Evolutionary conservation across 2,113 vertebrate genomes (phyloP), one percentile per base, ranked within the genome.

Genomic region (Crotalus tigris): DNA sequence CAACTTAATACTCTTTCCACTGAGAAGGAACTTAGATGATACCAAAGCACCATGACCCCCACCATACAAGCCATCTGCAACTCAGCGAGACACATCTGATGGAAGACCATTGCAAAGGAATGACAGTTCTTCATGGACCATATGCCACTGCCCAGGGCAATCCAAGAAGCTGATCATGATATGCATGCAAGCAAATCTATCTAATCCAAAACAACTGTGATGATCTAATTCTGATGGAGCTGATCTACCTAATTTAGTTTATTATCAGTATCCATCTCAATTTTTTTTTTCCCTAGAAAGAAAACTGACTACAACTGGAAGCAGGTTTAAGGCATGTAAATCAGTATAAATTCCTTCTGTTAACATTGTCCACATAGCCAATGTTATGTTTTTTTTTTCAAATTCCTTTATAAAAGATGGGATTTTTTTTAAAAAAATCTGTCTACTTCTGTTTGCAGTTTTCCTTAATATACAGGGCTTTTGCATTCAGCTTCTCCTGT

Each of bases 1-100:
- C 94, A 95, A 86, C 69, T 96, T 94, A 75, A 91, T 69, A 7
- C 46, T 46, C 92, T 91, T 89, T 92, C 88, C n/a, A 58, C 88
- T 91, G 39, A 55, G 81, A 90, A 92, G 58, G 46, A 90, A 54
- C 19, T 58, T 58, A 92, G 61, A n/a, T 29, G 4, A 9, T 92
- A 54, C 53, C 93, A 85, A 93, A 57, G n/a, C 46, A 54, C n/a
- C 51, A 21, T 15, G 21, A 89, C n/a, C 44, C 49, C 75, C 58
- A 87, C n/a, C 12, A 24, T 26, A 61, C 44, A 93, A 24, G 21
- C 89, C 9, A 17, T 89, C 15, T 33, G 54, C 49, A 90, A 33
- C 29, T 44, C 85, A 81, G 89, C 44, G 75, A 90, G 81, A 15
- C 44, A 15, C 44, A 23, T 23, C 26, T 53, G 87, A 89, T 39